A percentile compares a stretch with the other conserved stretches of the same genome.
Conservation (phyloP, 2,113 vertebrate genomes). For the Mesembrinibis cayennensis region DNA sequence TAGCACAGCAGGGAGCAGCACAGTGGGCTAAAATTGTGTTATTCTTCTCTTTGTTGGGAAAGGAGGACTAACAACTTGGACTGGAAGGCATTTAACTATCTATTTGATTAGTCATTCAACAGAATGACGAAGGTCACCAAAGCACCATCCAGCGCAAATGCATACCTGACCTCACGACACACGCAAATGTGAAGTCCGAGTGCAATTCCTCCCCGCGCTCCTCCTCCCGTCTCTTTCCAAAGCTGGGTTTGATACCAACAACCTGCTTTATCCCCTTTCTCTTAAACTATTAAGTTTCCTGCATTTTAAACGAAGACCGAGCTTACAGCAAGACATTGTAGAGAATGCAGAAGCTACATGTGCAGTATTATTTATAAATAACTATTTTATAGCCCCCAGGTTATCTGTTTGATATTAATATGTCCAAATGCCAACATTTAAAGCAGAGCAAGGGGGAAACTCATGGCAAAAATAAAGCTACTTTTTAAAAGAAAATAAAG, state of each 20-base stretch:
- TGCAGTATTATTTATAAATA: neutral
- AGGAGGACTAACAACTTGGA: slow-evolving; percentile 16
- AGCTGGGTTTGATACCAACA: neutral
- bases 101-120: slow-evolving; percentile 45
- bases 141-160: neutral
- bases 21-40: slow-evolving; percentile 29
- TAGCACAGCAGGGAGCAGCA: slow-evolving; percentile 48
- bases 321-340: neutral
- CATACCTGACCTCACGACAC: neutral
- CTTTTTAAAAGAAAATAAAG: too few relatives aligned
- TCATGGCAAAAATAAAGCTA: neutral
- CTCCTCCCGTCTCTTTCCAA: neutral
- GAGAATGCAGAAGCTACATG: fast-evolving
- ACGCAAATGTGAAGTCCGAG: neutral
- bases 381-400: neutral
- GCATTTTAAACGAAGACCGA: neutral
- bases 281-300: neutral
- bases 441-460: neutral
- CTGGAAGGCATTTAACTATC: slow-evolving; percentile 45
- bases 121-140: neutral
- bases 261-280: neutral
- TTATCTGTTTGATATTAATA: neutral
- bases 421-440: neutral
- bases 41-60: slow-evolving; percentile 39
- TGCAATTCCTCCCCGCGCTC: neutral